Conservation (phyloP, 1,140 invertebrate genomes). For the Caenorhabditis briggsae region DNA sequence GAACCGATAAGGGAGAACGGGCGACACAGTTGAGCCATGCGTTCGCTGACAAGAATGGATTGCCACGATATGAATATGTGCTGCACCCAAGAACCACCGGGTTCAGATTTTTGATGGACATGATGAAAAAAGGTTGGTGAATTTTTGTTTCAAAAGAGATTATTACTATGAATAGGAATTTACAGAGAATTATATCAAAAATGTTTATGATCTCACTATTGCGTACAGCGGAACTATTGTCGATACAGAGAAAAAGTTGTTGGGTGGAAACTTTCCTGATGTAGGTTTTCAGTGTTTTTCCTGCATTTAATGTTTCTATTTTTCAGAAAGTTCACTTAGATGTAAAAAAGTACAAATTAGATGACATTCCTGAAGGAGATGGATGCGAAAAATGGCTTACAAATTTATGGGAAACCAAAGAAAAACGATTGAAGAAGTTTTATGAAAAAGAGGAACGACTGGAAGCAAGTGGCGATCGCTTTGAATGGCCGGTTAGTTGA, state of each 20-base stretch:
- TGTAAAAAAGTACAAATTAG: conserved; percentile 82
- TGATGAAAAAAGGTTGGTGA: conserved; percentile 82
- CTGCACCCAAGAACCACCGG: conserved; percentile 89
- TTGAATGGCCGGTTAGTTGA: conserved; percentile 70
- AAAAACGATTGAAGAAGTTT: conserved; percentile 76
- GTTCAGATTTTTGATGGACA: conserved; percentile 83
- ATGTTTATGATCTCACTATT: conserved; percentile 86
- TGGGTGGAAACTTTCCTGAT: conserved; percentile 83
- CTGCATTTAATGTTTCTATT: not conserved
- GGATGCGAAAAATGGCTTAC: conserved; percentile 82
- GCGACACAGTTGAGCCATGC: conserved; percentile 82
- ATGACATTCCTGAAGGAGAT: conserved; percentile 79
- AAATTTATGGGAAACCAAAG: conserved; percentile 84
- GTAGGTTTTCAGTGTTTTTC: not conserved
- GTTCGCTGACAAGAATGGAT: conserved; percentile 83
- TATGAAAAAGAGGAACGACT: conserved; percentile 56
- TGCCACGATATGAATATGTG: conserved; percentile 83
- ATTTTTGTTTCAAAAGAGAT: not conserved
- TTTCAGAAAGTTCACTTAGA: conserved; percentile 83
- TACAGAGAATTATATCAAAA: conserved; percentile 82
- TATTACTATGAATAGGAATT: not conserved
- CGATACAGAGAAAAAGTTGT: conserved; percentile 83
- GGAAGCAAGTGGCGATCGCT: conserved; percentile 67
- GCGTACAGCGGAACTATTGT: conserved; percentile 83
- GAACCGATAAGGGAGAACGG: conserved; percentile 85